These are phyloP conservation scores for Origma solitaria DNA, from an alignment of 2,113 vertebrate genomes.

Conservation along the genomic window DNA sequence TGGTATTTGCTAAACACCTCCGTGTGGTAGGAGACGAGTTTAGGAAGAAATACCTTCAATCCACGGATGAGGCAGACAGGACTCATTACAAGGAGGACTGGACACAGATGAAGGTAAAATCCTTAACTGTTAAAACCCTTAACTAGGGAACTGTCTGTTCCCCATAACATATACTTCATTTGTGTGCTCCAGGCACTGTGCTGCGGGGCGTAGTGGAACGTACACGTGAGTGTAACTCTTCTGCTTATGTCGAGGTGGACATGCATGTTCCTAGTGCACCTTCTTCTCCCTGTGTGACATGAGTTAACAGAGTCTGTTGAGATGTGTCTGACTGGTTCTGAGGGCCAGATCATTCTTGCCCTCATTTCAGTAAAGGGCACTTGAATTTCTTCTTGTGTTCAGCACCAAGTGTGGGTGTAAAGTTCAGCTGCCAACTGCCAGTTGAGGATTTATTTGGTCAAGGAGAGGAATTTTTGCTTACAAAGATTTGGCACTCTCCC, in stretches of 20 bases:
- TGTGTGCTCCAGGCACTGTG: background rate
- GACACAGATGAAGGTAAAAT: conserved; percentile 86
- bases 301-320: background rate
- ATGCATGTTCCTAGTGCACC: accelerated
- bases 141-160: background rate
- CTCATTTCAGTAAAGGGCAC: background rate
- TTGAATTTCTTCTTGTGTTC: background rate
- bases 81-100: conserved; percentile 87
- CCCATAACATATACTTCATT: background rate
- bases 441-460: background rate
- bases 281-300: background rate
- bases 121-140: conserved; percentile 14
- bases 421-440: background rate
- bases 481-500: background rate
- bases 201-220: background rate
- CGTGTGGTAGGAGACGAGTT: conserved; percentile 86
- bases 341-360: background rate
- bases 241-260: accelerated
- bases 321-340: background rate
- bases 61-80: conserved; percentile 79
- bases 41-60: conserved; percentile 81
- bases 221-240: background rate
- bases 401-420: background rate
- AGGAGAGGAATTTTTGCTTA: background rate
- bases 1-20: conserved; percentile 94